phyloP scores from a whole-genome alignment of 2,113 vertebrate genomes.

The Brachirus orientalis region DNA sequence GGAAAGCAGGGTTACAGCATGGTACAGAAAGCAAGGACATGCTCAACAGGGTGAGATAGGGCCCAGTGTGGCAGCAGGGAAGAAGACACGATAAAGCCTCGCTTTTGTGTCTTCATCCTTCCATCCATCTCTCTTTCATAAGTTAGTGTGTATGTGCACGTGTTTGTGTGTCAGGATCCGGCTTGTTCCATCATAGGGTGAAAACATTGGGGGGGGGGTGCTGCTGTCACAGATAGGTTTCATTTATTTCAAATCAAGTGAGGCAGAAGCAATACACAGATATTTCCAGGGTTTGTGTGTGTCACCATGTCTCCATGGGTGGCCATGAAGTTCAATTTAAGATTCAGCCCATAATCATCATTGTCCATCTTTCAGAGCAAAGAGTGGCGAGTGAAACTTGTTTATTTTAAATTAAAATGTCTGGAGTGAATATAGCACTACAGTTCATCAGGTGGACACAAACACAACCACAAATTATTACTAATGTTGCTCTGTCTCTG shows the following conservation, averaged over 20 bases:
- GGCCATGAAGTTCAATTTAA: constrained; percentile 55
- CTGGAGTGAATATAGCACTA: background rate
- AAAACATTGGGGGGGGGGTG: too few relatives aligned
- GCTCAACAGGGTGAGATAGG: constrained; percentile 54
- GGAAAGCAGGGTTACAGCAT: constrained; percentile 56
- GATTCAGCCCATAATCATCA: constrained; percentile 17
- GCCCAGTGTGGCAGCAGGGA: constrained; percentile 32
- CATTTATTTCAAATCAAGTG: constrained; percentile 29
- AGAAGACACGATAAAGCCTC: constrained; percentile 17
- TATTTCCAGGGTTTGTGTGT: background rate
- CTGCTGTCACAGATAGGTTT: constrained; percentile 48
- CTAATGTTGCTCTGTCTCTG: background rate
- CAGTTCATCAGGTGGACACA: background rate
- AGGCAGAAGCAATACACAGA: background rate
- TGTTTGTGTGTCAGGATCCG: constrained; percentile 13
- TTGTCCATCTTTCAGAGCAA: constrained; percentile 15
- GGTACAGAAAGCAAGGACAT: constrained; percentile 46
- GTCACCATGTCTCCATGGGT: constrained; percentile 33
- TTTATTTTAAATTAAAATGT: too few relatives aligned
- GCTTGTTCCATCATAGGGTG: constrained; percentile 25
- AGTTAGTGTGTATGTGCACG: background rate
- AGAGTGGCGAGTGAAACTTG: background rate
- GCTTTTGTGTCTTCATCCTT: constrained; percentile 45
- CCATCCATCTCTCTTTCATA: constrained; percentile 24
- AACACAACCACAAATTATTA: background rate